These are phyloP conservation scores for Oasisia sp. DNA, from an alignment of 2,888 invertebrate genomes.

Conservation along the genomic window DNA sequence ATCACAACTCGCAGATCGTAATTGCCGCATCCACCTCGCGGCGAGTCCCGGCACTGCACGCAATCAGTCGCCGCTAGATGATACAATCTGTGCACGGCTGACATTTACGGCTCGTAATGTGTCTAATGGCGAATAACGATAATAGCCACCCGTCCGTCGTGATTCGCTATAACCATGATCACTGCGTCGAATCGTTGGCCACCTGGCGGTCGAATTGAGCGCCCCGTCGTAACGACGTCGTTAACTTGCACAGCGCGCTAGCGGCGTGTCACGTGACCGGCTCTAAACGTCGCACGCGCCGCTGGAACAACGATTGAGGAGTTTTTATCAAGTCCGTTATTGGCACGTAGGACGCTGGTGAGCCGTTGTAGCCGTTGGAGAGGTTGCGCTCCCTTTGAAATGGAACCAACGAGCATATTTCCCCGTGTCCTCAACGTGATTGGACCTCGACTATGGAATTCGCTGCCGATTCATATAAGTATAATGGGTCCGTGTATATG, in stretches of 20 bases:
- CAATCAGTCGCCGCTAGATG: background rate
- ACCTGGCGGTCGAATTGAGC: background rate
- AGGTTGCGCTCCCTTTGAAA: background rate
- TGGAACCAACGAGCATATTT: background rate
- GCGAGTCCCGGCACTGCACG: background rate
- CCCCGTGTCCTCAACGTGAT: background rate
- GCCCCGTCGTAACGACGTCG: background rate
- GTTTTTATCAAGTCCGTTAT: background rate
- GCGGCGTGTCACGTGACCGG: too few species aligned
- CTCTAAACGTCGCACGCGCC: background rate
- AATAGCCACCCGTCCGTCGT: background rate
- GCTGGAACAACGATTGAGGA: background rate
- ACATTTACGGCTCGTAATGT: background rate
- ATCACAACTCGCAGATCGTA: too few species aligned
- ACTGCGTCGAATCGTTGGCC: background rate
- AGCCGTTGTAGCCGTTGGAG: background rate
- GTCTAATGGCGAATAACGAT: constrained; percentile 12
- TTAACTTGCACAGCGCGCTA: background rate
- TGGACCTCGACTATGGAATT: too few species aligned
- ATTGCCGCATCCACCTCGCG: background rate
- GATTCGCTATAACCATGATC: background rate
- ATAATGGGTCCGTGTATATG: too few species aligned
- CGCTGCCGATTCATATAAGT: too few species aligned
- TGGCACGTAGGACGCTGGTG: background rate
- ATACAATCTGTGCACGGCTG: background rate